Evolutionary conservation across 2,797 vertebrate species (phyloP).

Genomic region (Notamacropus eugenii): DNA sequence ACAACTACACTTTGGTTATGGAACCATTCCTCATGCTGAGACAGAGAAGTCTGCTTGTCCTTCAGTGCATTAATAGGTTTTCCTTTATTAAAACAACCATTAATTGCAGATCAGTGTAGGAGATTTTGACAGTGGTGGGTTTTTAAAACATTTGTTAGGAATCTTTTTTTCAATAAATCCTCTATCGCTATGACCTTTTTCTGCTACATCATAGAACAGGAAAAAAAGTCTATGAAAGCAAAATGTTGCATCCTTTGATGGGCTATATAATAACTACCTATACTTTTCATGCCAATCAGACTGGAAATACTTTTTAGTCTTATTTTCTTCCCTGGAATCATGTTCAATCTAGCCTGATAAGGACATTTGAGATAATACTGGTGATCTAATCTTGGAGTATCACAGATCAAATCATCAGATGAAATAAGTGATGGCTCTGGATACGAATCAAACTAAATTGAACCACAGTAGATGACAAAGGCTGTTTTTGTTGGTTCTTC

Average conservation of each 20-base stretch:
- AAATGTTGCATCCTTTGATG: not conserved
- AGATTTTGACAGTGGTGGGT: not conserved
- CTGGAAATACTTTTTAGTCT: not conserved
- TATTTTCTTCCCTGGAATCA: not conserved
- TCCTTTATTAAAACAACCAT: not conserved
- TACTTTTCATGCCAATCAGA: not conserved
- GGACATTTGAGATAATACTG: not conserved
- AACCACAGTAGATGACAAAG: not conserved
- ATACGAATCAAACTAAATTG: not conserved
- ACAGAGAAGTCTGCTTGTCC: not conserved
- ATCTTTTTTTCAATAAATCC: not conserved
- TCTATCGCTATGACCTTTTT: not conserved
- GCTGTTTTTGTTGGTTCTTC: not conserved
- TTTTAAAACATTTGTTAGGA: not conserved
- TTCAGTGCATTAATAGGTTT: not conserved
- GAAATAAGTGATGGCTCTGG: not conserved
- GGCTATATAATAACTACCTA: not conserved
- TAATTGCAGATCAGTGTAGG: not conserved
- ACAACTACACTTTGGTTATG: not conserved
- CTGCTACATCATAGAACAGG: not conserved
- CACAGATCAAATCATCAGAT: not conserved
- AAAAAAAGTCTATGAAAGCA: not conserved
- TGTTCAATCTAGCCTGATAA: not conserved
- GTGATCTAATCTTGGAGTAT: not conserved
- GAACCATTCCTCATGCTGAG: no score